Percentiles rank a stretch among this genome's conserved stretches.
phyloP scores from a whole-genome alignment of 2,113 vertebrate genomes.

The Kryptolebias marmoratus region DNA sequence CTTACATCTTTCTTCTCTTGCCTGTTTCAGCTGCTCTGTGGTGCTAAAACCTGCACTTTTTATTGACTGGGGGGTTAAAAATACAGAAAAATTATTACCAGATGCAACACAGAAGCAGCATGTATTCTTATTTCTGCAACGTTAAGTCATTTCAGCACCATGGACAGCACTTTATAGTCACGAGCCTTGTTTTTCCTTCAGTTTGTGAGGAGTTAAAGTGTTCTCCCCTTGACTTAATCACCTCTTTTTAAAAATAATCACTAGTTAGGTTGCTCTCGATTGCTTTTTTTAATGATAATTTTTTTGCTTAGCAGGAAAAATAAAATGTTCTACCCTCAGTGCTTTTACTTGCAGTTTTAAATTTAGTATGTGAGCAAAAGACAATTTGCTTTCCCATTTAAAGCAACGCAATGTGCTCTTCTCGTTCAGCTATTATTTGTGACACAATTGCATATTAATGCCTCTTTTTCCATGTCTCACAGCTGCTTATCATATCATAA shows the following conservation, averaged over 20 bases:
- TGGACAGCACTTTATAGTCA: conserved; percentile 63
- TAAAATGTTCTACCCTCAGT: conserved; percentile 19
- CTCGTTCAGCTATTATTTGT: conserved; percentile 44
- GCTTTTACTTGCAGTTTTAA: conserved; percentile 20
- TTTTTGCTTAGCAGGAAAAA: conserved; percentile 4
- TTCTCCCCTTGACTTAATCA: conserved; percentile 9
- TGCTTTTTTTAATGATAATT: not conserved
- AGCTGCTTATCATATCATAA: conserved; percentile 52
- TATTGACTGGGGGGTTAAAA: conserved; percentile 7
- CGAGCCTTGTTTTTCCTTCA: not conserved
- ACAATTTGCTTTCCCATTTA: conserved; percentile 23
- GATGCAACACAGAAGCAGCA: conserved; percentile 2
- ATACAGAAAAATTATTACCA: conserved; percentile 5
- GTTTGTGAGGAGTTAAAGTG: not conserved
- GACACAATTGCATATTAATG: conserved; percentile 38
- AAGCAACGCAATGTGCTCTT: conserved; percentile 10
- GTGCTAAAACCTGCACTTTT: conserved; percentile 8
- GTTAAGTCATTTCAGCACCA: conserved; percentile 67
- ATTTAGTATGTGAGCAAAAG: conserved; percentile 19
- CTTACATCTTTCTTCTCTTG: conserved; percentile 5
- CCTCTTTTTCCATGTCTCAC: conserved; percentile 18
- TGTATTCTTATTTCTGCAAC: conserved; percentile 14
- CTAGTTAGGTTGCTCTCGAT: conserved; percentile 28
- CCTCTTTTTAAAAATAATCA: conserved; percentile 15
- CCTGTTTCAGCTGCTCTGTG: conserved; percentile 20